phyloP scores from a whole-genome alignment of 2,888 invertebrate genomes.

The Agrotis exclamationis region DNA sequence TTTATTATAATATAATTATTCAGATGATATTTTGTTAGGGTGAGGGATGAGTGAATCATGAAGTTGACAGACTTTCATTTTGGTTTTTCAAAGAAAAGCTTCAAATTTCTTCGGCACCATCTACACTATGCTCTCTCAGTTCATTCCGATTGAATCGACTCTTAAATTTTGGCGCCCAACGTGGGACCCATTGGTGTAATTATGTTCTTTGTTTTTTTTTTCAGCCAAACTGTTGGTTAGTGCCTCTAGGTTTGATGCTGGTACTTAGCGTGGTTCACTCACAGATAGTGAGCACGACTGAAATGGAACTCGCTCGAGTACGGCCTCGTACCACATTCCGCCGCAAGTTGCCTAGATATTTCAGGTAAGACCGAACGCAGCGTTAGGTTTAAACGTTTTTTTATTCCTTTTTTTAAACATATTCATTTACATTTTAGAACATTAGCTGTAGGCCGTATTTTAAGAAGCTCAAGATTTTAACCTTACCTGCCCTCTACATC shows the following conservation, averaged over 20 bases:
- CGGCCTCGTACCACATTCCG: slow-evolving; percentile 83
- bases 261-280: slow-evolving; percentile 88
- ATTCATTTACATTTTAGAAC: no score
- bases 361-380: slow-evolving; percentile 72
- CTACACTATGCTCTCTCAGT: no score
- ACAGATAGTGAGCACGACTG: slow-evolving; percentile 89
- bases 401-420: not conserved
- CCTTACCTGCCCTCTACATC: no score
- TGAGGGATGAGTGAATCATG: no score
- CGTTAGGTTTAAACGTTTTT: not conserved
- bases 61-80: no score
- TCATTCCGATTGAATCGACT: no score
- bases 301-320: slow-evolving; percentile 86
- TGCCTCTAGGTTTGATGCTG: slow-evolving; percentile 86
- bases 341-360: slow-evolving; percentile 85
- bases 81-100: not conserved
- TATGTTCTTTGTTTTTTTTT: slow-evolving; percentile 41
- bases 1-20: not conserved
- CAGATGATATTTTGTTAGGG: not conserved
- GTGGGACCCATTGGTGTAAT: not conserved
- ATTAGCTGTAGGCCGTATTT: no score
- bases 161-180: slow-evolving; percentile 25
- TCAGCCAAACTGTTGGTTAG: slow-evolving; percentile 86
- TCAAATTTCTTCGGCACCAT: no score
- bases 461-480: no score